These are phyloP conservation scores for Oostethus manadensis DNA, from an alignment of 2,113 vertebrate species.

Conservation along the genomic window DNA sequence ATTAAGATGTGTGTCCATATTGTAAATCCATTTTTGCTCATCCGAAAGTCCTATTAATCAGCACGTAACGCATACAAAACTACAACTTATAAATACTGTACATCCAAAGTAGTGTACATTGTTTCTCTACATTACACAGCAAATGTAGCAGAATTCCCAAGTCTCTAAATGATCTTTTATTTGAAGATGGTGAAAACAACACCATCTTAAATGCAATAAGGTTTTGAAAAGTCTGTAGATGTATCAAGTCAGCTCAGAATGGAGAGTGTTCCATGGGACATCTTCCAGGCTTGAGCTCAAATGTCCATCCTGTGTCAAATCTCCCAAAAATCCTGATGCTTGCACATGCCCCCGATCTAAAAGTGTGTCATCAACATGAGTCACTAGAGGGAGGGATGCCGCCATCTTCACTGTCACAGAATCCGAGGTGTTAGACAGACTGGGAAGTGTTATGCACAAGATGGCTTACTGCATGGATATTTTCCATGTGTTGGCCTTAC, in stretches of 20 bases:
- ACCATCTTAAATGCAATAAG: not conserved
- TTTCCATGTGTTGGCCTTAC: conserved; percentile 20
- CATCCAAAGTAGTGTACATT: not conserved
- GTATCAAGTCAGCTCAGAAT: not conserved
- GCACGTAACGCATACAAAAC: not conserved
- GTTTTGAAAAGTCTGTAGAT: not conserved
- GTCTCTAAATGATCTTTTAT: not conserved
- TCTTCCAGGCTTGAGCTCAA: conserved; percentile 7
- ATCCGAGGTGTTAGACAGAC: conserved; percentile 6
- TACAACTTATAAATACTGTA: conserved; percentile 6
- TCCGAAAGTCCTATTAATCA: not conserved
- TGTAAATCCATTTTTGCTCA: not conserved
- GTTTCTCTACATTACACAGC: not conserved
- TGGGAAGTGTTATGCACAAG: not conserved
- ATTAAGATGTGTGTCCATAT: not conserved
- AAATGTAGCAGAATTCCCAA: not conserved
- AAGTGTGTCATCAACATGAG: not conserved
- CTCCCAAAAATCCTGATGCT: not conserved
- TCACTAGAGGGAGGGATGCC: not conserved
- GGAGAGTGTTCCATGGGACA: not conserved
- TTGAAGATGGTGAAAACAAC: not conserved
- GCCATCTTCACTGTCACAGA: conserved; percentile 2
- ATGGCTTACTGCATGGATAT: not conserved
- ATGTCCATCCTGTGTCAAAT: not conserved
- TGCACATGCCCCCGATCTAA: not conserved